Evolutionary conservation across 2,888 invertebrate genomes (phyloP).

Genomic region (Dichetophora obliterata): DNA sequence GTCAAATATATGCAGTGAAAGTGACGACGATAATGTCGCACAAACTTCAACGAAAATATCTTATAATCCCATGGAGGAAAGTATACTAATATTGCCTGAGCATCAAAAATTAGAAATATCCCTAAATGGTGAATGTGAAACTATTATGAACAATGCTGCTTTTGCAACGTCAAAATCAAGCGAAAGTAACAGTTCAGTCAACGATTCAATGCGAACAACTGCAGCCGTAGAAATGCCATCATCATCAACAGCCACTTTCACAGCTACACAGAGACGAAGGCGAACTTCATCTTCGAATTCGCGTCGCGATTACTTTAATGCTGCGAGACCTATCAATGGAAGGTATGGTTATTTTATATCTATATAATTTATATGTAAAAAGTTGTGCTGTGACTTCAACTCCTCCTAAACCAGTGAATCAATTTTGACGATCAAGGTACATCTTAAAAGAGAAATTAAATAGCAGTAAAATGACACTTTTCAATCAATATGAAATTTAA

Average conservation of each 20-base stretch:
- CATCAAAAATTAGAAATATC: constrained; percentile 63
- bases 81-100: constrained; percentile 63
- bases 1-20: neutral
- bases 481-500: no score
- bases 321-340: constrained; percentile 58
- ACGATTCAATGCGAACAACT: constrained; percentile 20
- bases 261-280: constrained; percentile 57
- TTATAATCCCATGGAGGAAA: constrained; percentile 59
- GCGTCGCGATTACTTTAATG: constrained; percentile 57
- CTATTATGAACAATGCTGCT: constrained; percentile 49
- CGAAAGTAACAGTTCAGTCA: constrained; percentile 16
- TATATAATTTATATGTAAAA: no score
- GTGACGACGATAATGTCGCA: neutral
- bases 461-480: no score
- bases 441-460: no score
- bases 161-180: constrained; percentile 33
- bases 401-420: no score
- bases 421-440: no score
- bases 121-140: constrained; percentile 60
- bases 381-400: no score
- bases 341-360: constrained; percentile 54
- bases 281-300: constrained; percentile 64
- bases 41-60: neutral
- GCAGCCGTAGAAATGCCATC: constrained; percentile 24
- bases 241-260: constrained; percentile 28